These are phyloP conservation scores for Nymphalis urticae DNA, from an alignment of 2,888 invertebrate genomes.

Conservation along the genomic window DNA sequence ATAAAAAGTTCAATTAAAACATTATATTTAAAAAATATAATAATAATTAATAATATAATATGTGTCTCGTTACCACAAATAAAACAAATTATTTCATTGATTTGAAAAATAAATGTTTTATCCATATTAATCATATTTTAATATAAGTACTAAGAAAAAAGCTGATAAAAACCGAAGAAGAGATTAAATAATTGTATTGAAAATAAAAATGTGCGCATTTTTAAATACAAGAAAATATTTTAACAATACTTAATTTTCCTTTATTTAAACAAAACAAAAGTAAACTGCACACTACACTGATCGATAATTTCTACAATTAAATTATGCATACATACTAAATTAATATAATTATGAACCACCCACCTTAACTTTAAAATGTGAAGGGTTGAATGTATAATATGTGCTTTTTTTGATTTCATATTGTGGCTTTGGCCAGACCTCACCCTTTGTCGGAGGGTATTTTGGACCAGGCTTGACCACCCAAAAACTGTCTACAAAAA, in stretches of 20 bases:
- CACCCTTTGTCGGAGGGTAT: slow-evolving; percentile 82
- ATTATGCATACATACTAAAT: neutral
- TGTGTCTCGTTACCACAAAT: no score
- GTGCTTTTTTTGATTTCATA: slow-evolving; percentile 63
- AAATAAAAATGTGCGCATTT: no score
- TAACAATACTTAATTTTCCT: no score
- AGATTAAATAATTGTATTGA: no score
- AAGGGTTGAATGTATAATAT: slow-evolving; percentile 70
- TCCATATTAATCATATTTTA: no score
- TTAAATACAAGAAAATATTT: no score
- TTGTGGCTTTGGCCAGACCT: slow-evolving; percentile 86
- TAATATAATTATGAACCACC: slow-evolving; percentile 39
- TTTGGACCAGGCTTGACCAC: slow-evolving; percentile 71
- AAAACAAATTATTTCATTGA: no score
- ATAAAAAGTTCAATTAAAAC: neutral
- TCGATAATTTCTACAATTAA: slow-evolving; percentile 28
- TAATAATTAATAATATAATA: no score
- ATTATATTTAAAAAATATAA: no score
- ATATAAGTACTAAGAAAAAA: no score
- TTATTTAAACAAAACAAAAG: neutral
- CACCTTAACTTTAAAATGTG: slow-evolving; percentile 75
- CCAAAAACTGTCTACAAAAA: slow-evolving; percentile 23
- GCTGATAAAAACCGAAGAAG: no score
- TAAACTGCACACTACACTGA: neutral
- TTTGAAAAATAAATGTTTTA: no score